phyloP scores from a whole-genome alignment of 2,113 vertebrate species.

The Eretmochelys imbricata region DNA sequence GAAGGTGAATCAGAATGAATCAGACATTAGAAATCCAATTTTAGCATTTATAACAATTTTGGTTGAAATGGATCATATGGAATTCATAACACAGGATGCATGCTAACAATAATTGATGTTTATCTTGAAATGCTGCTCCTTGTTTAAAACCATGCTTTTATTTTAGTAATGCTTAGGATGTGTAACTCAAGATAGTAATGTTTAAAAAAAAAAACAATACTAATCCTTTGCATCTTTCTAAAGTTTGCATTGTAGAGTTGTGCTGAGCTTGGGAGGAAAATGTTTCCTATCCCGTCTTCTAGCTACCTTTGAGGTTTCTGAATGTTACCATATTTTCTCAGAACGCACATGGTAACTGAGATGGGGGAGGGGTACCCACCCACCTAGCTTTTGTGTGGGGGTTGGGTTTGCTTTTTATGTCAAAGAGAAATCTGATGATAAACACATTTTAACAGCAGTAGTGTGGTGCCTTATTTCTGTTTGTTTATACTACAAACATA shows the following conservation, averaged over 20 bases:
- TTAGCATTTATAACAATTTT: conserved; percentile 40
- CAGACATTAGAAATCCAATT: conserved; percentile 49
- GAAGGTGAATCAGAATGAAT: conserved; percentile 79
- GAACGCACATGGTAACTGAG: conserved; percentile 38
- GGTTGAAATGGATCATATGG: not conserved
- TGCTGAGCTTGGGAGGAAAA: not conserved
- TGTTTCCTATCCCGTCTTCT: not conserved
- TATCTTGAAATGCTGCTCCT: conserved; percentile 6
- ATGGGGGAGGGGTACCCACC: not conserved
- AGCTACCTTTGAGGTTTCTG: conserved; percentile 28
- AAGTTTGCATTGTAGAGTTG: not conserved
- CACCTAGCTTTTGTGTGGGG: conserved; percentile 15
- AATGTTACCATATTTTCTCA: conserved; percentile 64
- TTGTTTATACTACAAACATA: not conserved
- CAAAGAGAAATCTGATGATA: not conserved
- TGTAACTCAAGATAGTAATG: not conserved
- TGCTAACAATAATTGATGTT: not conserved
- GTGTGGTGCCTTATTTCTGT: not conserved
- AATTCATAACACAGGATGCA: not conserved
- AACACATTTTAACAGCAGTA: not conserved
- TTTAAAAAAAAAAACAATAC: not conserved
- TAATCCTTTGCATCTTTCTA: conserved; percentile 17
- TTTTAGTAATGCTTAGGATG: conserved; percentile 15
- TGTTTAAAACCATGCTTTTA: not conserved
- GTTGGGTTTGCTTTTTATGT: conserved; percentile 35